A percentile compares a stretch with the other conserved stretches of the same genome.
Conservation (phyloP, 2,113 vertebrate genomes). For the Alectura lathami region DNA sequence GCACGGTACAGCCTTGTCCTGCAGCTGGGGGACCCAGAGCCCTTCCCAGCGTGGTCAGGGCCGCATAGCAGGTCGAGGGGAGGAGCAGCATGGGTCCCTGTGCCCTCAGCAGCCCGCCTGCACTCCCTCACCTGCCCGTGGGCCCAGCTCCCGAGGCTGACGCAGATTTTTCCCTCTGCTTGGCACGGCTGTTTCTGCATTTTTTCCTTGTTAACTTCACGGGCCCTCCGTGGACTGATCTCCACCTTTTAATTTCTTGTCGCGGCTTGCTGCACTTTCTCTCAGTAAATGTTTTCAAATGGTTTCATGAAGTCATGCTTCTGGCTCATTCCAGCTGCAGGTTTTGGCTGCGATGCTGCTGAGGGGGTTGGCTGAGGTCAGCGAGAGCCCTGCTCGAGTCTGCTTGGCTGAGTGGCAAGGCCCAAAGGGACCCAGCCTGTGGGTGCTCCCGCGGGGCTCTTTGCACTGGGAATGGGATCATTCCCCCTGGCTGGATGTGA, state of each 20-base stretch:
- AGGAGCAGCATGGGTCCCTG: neutral
- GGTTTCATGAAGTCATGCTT: slow-evolving; percentile 62
- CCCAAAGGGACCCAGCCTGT: neutral
- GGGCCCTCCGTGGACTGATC: neutral
- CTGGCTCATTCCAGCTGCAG: slow-evolving; percentile 48
- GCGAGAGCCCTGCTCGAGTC: neutral
- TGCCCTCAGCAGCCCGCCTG: neutral
- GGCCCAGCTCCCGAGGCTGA: neutral
- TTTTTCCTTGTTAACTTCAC: slow-evolving; percentile 49
- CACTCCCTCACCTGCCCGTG: neutral
- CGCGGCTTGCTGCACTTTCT: slow-evolving; percentile 58
- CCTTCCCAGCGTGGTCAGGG: neutral
- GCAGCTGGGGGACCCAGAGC: neutral
- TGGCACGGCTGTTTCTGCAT: neutral
- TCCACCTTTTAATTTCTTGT: slow-evolving; percentile 43
- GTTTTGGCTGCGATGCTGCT: slow-evolving; percentile 13
- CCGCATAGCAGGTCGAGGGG: neutral
- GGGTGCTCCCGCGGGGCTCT: neutral
- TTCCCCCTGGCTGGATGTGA: neutral
- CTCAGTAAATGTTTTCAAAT: slow-evolving; percentile 57
- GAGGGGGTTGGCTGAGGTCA: slow-evolving; percentile 63
- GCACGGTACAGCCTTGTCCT: neutral
- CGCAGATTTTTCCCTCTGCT: neutral
- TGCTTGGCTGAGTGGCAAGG: neutral
- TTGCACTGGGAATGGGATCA: neutral